phyloP scores from a whole-genome alignment of 2,113 vertebrate genomes.

The Piprites chloris region DNA sequence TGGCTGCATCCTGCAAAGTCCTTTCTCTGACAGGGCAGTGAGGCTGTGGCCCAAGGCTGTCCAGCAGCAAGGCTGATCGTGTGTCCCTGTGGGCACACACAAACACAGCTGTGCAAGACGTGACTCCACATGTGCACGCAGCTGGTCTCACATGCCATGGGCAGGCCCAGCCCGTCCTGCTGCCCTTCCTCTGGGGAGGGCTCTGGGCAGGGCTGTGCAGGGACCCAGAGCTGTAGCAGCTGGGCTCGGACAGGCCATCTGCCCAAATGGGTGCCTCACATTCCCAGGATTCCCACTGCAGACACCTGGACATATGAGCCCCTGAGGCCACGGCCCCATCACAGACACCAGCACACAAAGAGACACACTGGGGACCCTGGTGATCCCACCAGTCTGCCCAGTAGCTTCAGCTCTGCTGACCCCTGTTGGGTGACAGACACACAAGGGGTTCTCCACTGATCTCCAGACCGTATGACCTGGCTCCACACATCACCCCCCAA shows the following conservation, averaged over 20 bases:
- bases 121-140: accelerated
- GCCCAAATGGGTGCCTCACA: neutral
- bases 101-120: neutral
- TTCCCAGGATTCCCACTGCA: neutral
- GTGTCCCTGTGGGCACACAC: neutral
- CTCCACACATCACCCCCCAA: accelerated
- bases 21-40: neutral
- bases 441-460: neutral
- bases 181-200: neutral
- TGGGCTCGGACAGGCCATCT: accelerated
- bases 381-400: neutral
- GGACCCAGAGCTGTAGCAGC: neutral
- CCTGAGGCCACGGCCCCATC: neutral
- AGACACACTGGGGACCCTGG: too few relatives aligned
- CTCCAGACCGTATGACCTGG: neutral
- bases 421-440: too few relatives aligned
- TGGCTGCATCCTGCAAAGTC: too few relatives aligned
- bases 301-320: accelerated
- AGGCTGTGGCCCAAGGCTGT: neutral
- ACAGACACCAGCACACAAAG: neutral
- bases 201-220: neutral
- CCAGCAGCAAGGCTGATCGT: neutral
- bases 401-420: neutral
- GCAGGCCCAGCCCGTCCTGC: accelerated
- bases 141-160: neutral